Conservation (phyloP, 2,113 vertebrate species). For the Lasiurus borealis region DNA sequence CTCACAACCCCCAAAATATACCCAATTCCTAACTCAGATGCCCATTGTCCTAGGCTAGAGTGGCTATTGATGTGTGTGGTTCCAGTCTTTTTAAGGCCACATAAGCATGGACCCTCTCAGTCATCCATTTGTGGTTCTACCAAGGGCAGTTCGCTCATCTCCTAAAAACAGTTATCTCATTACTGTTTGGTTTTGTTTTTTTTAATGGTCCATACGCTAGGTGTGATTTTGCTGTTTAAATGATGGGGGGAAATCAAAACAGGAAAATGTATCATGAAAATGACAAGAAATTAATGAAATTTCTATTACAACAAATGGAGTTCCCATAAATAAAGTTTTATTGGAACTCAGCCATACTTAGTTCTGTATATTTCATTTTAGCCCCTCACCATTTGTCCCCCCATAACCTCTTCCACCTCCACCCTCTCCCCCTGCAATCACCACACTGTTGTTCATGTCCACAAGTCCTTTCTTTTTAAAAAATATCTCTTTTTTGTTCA, state of each 20-base stretch:
- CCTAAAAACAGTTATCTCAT: not conserved
- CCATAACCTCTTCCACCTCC: too few relatives aligned
- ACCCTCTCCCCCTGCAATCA: too few relatives aligned
- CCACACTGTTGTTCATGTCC: too few relatives aligned
- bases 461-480: too few relatives aligned
- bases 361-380: not conserved
- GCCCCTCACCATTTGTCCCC: too few relatives aligned
- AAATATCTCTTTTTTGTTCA: too few relatives aligned
- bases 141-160: not conserved
- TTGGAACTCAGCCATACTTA: not conserved
- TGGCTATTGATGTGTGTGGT: too few relatives aligned
- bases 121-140: not conserved
- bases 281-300: not conserved
- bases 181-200: not conserved
- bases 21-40: not conserved
- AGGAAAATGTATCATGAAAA: not conserved
- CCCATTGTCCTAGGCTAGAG: not conserved
- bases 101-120: not conserved
- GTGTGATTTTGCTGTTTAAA: not conserved
- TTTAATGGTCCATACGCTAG: not conserved
- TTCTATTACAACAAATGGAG: not conserved
- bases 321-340: constrained; percentile 6
- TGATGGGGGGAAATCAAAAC: not conserved
- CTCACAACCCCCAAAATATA: too few relatives aligned
- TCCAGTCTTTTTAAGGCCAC: not conserved